Percentiles rank a stretch among this genome's conserved stretches.
These are phyloP conservation scores for Phymorhynchus buccinoides DNA, from an alignment of 1,140 invertebrate species.

Conservation along the genomic window DNA sequence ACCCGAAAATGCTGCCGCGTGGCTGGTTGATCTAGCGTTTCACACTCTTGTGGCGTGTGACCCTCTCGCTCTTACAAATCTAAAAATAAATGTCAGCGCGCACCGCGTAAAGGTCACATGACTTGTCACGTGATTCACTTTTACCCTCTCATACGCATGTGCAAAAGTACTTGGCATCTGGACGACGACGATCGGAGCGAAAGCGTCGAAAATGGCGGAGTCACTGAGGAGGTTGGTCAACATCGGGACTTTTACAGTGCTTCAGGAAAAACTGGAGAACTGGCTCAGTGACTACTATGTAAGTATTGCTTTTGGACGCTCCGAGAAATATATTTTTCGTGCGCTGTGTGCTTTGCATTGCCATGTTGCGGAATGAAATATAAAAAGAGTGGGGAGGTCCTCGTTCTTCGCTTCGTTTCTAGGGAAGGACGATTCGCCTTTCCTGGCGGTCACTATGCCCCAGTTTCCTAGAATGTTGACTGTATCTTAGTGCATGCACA, in stretches of 20 bases:
- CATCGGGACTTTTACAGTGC: slow-evolving; percentile 69
- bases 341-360: too few species aligned
- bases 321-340: neutral
- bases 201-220: slow-evolving; percentile 71
- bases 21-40: too few species aligned
- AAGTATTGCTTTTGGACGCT: slow-evolving; percentile 46
- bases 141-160: slow-evolving; percentile 26
- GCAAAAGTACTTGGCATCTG: slow-evolving; percentile 15
- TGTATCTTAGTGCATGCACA: too few species aligned
- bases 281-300: slow-evolving; percentile 71
- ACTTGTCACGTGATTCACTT: neutral
- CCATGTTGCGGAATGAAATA: neutral
- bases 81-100: too few species aligned
- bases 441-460: too few species aligned
- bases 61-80: too few species aligned
- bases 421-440: neutral
- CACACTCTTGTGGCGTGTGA: too few species aligned
- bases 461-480: too few species aligned
- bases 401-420: neutral
- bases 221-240: slow-evolving; percentile 70
- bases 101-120: too few species aligned
- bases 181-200: slow-evolving; percentile 27
- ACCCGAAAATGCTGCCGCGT: too few species aligned
- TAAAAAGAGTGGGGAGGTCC: neutral
- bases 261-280: slow-evolving; percentile 71